Base-by-base conservation (phyloP, 64 coral and sea anemone species). In the Montipora cactus region DNA sequence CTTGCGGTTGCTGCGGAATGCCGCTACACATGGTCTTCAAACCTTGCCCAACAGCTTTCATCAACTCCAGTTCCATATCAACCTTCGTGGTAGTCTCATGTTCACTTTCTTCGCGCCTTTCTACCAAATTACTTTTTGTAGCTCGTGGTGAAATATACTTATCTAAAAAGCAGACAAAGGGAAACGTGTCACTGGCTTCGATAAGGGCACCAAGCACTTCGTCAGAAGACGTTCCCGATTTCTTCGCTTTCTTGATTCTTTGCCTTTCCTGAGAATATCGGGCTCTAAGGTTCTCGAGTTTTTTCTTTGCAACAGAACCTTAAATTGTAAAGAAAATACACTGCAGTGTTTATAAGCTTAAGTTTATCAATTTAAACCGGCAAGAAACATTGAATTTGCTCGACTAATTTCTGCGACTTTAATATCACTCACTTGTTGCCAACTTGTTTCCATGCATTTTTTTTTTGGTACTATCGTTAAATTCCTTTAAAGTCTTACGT, bases 201-300 rank as follows among this genome's bases (percentile, higher is more conserved):
- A 0, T 37, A 0, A 37, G 37, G 37, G 37, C 37, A 37, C 37
- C 37, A 37, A 37, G 37, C 37, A 37, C 37, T 79, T 79, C 77
- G 13, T 8, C 49, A 0, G 77, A 79, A 21, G 77, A 79, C 49
- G 77, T 79, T 79, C 77, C 47, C 47, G 49, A 79, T 79, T 15
- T 50, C 16, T 79, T 79, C 8, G 77, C 77, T 79, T 79, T 79
- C 16, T 51, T 57, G 20, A 79, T 15, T 15, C 77, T 8, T 79
- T 79, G 9, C 77, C 58, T 79, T 7, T 79, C 77, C 48, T 48
- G 9, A 15, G 77, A 15, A 15, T 79, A 79, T 15, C 49, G 77
- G 49, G 77, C 77, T 79, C 14, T 79, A 79, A 79, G 77, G 55
- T 79, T 79, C 19, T 79, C 77, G 77, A 79, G 53, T 5, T 79